Percentiles rank a stretch among this genome's conserved stretches.
Conservation (phyloP, 2,888 invertebrate genomes). For the Lithophane leautieri region DNA sequence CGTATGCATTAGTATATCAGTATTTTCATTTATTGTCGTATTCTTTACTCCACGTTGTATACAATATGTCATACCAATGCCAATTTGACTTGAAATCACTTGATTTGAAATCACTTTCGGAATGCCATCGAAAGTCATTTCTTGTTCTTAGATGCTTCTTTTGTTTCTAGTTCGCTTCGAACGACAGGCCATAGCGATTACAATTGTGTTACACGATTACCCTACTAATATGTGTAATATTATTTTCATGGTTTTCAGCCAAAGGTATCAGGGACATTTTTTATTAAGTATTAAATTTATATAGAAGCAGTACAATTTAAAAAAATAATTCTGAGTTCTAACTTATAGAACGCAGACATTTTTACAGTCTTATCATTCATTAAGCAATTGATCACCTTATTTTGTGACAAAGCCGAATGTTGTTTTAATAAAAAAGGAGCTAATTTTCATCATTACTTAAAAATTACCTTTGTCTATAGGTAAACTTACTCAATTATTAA, state of each 20-base stretch:
- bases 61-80: neutral
- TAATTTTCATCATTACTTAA: neutral
- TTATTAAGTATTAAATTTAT: neutral
- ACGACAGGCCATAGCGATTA: neutral
- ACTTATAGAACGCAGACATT: slow-evolving; percentile 11
- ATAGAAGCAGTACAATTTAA: neutral
- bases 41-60: too few species aligned
- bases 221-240: neutral
- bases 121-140: neutral
- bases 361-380: slow-evolving; percentile 40
- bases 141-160: neutral
- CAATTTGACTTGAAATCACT: neutral
- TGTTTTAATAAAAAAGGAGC: neutral
- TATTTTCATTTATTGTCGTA: too few species aligned
- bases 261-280: neutral
- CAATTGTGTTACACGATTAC: neutral
- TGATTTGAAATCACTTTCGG: neutral
- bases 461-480: slow-evolving; percentile 23
- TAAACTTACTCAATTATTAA: slow-evolving; percentile 11
- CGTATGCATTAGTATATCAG: too few species aligned
- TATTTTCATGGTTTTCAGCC: slow-evolving; percentile 13
- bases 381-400: neutral
- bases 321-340: neutral
- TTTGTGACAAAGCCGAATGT: neutral
- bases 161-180: neutral